Conservation (phyloP, 2,888 invertebrate species). For the Anthophora plumipes region DNA sequence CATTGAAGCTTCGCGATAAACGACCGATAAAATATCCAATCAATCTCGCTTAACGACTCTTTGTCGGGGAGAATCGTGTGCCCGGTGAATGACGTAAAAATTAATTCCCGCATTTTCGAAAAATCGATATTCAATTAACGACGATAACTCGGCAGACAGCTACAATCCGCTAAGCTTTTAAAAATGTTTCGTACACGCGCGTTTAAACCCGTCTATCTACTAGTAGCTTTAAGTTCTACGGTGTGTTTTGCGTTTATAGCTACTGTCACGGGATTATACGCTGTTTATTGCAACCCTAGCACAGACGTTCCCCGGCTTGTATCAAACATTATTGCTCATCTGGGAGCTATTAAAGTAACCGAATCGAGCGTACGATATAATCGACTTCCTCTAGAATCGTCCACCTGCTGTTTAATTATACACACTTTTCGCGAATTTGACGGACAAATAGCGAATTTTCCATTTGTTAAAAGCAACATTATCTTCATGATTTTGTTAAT, state of each 20-base stretch:
- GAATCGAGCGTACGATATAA: conserved; percentile 8
- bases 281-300: conserved; percentile 41
- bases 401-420: conserved; percentile 21
- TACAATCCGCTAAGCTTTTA: background rate
- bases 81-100: conserved; percentile 1
- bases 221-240: conserved; percentile 37
- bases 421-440: background rate
- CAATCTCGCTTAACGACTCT: conserved; percentile 25
- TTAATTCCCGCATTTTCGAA: conserved; percentile 9
- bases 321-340: conserved; percentile 43
- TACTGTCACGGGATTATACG: conserved; percentile 36
- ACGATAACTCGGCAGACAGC: background rate
- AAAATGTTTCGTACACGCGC: background rate
- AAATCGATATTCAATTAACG: conserved; percentile 15
- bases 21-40: conserved; percentile 23
- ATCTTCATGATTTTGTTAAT: background rate
- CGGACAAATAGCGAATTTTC: background rate
- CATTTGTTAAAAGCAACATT: background rate
- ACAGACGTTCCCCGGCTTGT: conserved; percentile 25
- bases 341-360: conserved; percentile 48
- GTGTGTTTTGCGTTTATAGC: conserved; percentile 20
- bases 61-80: background rate
- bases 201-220: background rate
- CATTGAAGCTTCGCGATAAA: background rate
- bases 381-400: background rate